Evolutionary conservation across 2,888 invertebrate genomes (phyloP).

Genomic region (Orthosia cruda): DNA sequence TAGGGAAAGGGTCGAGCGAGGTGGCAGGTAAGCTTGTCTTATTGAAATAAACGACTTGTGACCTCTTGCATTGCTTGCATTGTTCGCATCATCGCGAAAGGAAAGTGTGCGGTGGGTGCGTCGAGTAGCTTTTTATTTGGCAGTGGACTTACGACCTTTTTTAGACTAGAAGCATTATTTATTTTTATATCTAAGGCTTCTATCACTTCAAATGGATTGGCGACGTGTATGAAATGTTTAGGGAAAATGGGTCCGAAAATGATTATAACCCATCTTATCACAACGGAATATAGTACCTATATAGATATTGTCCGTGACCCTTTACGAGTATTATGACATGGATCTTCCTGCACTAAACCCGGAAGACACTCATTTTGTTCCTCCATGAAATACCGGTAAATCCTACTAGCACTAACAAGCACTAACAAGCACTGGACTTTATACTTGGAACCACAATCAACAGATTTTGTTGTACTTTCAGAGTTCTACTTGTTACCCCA

Average conservation of each 20-base stretch:
- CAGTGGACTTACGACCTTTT: constrained; percentile 13
- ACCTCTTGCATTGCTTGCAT: constrained; percentile 64
- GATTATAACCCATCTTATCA: not conserved
- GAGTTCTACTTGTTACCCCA: constrained; percentile 32
- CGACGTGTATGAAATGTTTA: not conserved
- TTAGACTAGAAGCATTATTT: not conserved
- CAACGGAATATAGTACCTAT: not conserved
- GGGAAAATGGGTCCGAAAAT: not conserved
- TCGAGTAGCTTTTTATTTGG: constrained; percentile 30
- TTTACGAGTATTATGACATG: no score
- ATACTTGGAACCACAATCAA: constrained; percentile 38
- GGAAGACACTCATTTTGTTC: constrained; percentile 1
- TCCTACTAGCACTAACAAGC: constrained; percentile 23
- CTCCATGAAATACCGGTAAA: constrained; percentile 24
- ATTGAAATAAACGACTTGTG: constrained; percentile 83
- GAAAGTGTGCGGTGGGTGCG: constrained; percentile 48
- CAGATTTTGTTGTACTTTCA: constrained; percentile 33
- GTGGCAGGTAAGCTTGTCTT: constrained; percentile 79
- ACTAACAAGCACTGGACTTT: no score
- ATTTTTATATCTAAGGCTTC: no score
- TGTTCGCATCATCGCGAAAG: constrained; percentile 41
- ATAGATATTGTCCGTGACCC: no score
- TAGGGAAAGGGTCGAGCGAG: constrained; percentile 74
- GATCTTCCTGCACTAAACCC: not conserved
- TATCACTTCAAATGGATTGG: not conserved